Evolutionary conservation across 2,888 invertebrate species (phyloP).

Genomic region (Nemotelus nigrinus): DNA sequence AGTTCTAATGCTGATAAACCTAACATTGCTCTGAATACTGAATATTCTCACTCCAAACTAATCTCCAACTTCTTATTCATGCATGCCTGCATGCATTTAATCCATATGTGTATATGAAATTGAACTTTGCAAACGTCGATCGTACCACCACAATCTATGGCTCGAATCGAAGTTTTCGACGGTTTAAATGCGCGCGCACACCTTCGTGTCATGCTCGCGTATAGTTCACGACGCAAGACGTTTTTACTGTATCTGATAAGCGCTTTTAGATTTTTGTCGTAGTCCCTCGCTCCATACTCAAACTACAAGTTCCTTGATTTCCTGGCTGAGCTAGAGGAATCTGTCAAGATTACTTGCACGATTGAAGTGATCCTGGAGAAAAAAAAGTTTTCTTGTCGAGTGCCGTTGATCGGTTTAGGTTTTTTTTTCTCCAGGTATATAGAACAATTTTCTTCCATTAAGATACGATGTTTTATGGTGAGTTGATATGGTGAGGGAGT

Average conservation of each 20-base stretch:
- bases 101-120: neutral
- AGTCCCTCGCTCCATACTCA: neutral
- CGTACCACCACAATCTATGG: slow-evolving; percentile 11
- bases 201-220: slow-evolving; percentile 34
- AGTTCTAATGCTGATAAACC: slow-evolving; percentile 48
- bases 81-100: slow-evolving; percentile 14
- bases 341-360: slow-evolving; percentile 14
- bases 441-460: slow-evolving; percentile 40
- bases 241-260: slow-evolving; percentile 40
- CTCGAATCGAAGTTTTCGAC: slow-evolving; percentile 11
- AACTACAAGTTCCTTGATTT: neutral
- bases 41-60: neutral
- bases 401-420: neutral
- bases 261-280: neutral
- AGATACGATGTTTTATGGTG: neutral
- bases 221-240: slow-evolving; percentile 8
- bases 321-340: slow-evolving; percentile 15
- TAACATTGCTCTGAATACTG: slow-evolving; percentile 34
- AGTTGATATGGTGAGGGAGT: neutral
- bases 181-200: slow-evolving; percentile 8
- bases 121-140: slow-evolving; percentile 37
- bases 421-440: neutral
- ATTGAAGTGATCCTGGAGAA: neutral
- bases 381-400: slow-evolving; percentile 14
- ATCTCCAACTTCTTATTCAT: slow-evolving; percentile 11